Evolutionary conservation across 2,113 vertebrate genomes (phyloP).

Genomic region (Callospermophilus lateralis): DNA sequence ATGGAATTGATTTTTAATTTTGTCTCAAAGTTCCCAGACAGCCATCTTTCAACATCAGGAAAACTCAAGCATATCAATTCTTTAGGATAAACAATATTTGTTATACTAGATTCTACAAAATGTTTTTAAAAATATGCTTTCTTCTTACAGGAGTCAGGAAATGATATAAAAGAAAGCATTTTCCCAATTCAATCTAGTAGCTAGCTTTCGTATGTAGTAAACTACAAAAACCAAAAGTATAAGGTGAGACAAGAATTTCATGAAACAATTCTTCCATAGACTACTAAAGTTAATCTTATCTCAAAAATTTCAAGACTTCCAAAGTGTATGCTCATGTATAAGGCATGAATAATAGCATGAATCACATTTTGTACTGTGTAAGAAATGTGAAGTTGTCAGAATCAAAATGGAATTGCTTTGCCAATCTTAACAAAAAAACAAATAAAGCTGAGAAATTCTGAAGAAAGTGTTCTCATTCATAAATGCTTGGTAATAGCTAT

Average conservation of each 20-base stretch:
- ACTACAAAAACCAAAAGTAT: neutral
- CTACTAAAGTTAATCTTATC: constrained; percentile 1
- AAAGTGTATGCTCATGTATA: neutral
- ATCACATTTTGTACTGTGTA: neutral
- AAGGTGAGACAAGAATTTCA: neutral
- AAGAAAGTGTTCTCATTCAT: neutral
- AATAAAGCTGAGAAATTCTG: neutral
- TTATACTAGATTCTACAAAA: neutral
- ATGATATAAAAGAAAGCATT: neutral
- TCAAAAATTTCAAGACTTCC: neutral
- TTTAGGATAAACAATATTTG: neutral
- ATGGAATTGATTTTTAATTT: neutral
- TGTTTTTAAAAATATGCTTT: neutral
- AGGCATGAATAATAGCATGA: neutral
- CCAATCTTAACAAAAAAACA: neutral
- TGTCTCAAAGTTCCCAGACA: neutral
- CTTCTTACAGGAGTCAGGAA: neutral
- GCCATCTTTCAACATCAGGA: neutral
- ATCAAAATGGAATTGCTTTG: neutral
- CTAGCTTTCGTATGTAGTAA: neutral
- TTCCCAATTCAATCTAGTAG: neutral
- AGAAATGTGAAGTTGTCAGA: neutral
- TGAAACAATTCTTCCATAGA: neutral
- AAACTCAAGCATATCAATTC: neutral
- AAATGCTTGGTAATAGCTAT: neutral